phyloP scores from a whole-genome alignment of 2,113 vertebrate genomes.

The Corythaixoides concolor region DNA sequence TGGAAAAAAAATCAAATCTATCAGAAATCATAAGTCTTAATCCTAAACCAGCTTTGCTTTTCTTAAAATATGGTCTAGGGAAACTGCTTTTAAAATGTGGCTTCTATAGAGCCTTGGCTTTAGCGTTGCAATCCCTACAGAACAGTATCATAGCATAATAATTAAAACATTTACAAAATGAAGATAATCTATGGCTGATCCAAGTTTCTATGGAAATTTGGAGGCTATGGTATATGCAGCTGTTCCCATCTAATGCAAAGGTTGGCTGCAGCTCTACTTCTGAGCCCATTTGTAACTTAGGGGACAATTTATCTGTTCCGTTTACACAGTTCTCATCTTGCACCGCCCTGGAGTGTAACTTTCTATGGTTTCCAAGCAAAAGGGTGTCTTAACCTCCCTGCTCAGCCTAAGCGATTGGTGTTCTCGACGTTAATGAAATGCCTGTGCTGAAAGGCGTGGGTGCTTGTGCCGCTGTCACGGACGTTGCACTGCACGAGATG shows the following conservation, averaged over 20 bases:
- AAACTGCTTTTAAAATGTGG: conserved; percentile 1
- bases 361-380: background rate
- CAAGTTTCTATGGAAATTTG: conserved; percentile 69
- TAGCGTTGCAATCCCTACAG: background rate
- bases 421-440: background rate
- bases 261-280: conserved; percentile 36
- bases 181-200: conserved; percentile 49
- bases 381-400: background rate
- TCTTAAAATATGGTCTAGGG: background rate
- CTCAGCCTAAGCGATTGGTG: background rate
- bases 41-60: conserved; percentile 8
- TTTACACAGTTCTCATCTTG: conserved; percentile 42
- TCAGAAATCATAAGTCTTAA: conserved; percentile 6
- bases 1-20: conserved; percentile 29
- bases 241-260: conserved; percentile 59
- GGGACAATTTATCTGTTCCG: conserved; percentile 43
- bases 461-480: background rate
- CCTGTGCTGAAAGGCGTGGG: background rate
- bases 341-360: background rate
- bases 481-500: fast-evolving
- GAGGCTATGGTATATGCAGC: conserved; percentile 41
- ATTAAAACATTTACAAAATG: conserved; percentile 60
- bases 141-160: conserved; percentile 14
- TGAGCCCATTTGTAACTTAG: conserved; percentile 2
- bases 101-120: background rate